A percentile compares a stretch with the other conserved stretches of the same genome.
These are phyloP conservation scores for Andrena fulva DNA, from an alignment of 2,888 invertebrate genomes.

Conservation along the genomic window DNA sequence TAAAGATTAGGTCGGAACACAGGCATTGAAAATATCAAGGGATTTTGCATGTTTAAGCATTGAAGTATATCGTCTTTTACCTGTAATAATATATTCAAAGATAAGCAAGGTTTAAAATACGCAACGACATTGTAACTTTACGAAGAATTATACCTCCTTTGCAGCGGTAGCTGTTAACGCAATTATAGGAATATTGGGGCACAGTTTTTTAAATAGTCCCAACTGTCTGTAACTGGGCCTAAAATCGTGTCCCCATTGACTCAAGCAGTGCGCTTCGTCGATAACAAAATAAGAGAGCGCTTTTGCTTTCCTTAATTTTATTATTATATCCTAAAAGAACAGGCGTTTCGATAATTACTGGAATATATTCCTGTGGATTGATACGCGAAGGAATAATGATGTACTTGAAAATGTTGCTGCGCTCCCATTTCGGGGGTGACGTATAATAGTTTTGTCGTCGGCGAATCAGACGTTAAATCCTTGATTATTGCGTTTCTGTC, in stretches of 20 bases:
- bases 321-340: constrained; percentile 86
- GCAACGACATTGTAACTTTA: constrained; percentile 13
- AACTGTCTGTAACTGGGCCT: constrained; percentile 97
- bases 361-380: neutral
- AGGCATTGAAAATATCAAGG: constrained; percentile 92
- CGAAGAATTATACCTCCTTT: constrained; percentile 84
- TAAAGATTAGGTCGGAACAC: constrained; percentile 97
- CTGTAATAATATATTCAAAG: constrained; percentile 80
- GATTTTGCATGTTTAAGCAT: constrained; percentile 89
- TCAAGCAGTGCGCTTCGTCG: constrained; percentile 99
- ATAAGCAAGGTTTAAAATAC: constrained; percentile 13
- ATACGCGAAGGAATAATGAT: constrained; percentile 16
- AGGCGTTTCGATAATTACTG: neutral
- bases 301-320: constrained; percentile 90
- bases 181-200: constrained; percentile 90
- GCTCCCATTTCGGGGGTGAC: constrained; percentile 98
- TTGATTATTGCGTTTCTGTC: constrained; percentile 92
- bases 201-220: constrained; percentile 89
- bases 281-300: constrained; percentile 96
- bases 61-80: constrained; percentile 93
- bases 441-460: constrained; percentile 94
- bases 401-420: constrained; percentile 85
- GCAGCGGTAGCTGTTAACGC: constrained; percentile 98
- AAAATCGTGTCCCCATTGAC: constrained; percentile 99
- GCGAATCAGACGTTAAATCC: constrained; percentile 89